Evolutionary conservation across 2,113 vertebrate species (phyloP).

Genomic region (Condylura cristata): DNA sequence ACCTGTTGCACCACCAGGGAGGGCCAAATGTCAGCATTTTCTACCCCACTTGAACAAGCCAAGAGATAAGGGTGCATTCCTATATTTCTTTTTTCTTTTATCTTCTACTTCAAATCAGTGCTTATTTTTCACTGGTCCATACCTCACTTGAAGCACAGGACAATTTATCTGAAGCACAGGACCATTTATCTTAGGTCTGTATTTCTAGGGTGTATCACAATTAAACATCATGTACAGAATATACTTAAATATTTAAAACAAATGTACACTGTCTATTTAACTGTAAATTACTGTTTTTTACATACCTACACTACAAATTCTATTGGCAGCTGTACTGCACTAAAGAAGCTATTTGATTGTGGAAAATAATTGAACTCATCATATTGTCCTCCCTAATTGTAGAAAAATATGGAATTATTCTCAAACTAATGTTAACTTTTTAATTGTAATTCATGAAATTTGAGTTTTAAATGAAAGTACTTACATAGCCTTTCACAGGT

Average conservation of each 20-base stretch:
- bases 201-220: not conserved
- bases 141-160: not conserved
- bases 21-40: not conserved
- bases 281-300: not conserved
- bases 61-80: not conserved
- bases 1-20: too few species aligned
- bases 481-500: not conserved
- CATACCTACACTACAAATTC: not conserved
- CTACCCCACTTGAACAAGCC: not conserved
- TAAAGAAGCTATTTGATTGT: not conserved
- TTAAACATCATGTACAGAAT: not conserved
- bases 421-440: not conserved
- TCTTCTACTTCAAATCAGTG: not conserved
- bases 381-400: not conserved
- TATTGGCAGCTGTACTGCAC: not conserved
- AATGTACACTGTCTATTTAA: not conserved
- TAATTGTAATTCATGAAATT: not conserved
- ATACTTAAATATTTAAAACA: not conserved
- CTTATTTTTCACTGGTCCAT: not conserved
- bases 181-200: not conserved
- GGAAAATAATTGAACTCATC: not conserved
- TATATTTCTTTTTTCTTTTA: not conserved
- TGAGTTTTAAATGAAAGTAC: not conserved
- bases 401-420: not conserved
- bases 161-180: not conserved